These are phyloP conservation scores for Chloromyia formosa DNA, from an alignment of 2,888 invertebrate species.

Conservation along the genomic window DNA sequence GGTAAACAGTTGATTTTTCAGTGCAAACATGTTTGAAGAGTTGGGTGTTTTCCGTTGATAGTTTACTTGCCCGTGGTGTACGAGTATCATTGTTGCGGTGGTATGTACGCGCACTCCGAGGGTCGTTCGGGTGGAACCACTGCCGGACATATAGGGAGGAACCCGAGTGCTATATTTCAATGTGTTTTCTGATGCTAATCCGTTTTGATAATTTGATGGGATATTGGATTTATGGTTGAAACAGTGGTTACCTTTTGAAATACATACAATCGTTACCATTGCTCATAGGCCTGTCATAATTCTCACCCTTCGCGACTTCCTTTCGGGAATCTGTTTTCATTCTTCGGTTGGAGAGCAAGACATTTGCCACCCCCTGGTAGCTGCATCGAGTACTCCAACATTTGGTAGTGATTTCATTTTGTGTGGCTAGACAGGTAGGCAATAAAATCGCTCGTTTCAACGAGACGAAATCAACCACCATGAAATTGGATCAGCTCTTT, in stretches of 20 bases:
- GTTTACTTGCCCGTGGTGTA: conserved; percentile 15
- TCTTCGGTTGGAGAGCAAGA: neutral
- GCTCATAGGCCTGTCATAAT: neutral
- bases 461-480: conserved; percentile 11
- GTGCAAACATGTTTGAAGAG: conserved; percentile 29
- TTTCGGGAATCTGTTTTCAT: neutral
- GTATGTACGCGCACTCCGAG: neutral
- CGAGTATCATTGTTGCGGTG: neutral
- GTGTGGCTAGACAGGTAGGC: neutral
- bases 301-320: neutral
- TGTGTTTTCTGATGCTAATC: conserved; percentile 10
- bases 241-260: conserved; percentile 5
- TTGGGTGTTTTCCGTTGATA: conserved; percentile 31
- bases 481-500: conserved; percentile 27
- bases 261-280: neutral
- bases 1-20: conserved; percentile 25
- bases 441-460: neutral
- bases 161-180: neutral
- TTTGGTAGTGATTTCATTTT: neutral
- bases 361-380: neutral
- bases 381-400: neutral
- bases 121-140: neutral
- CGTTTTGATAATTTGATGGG: neutral
- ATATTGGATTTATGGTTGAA: neutral
- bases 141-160: neutral